Percentiles rank a stretch among this genome's conserved stretches.
phyloP scores from a whole-genome alignment of 53 echinoderm and acorn worm genomes.

The Arbacia lixula region DNA sequence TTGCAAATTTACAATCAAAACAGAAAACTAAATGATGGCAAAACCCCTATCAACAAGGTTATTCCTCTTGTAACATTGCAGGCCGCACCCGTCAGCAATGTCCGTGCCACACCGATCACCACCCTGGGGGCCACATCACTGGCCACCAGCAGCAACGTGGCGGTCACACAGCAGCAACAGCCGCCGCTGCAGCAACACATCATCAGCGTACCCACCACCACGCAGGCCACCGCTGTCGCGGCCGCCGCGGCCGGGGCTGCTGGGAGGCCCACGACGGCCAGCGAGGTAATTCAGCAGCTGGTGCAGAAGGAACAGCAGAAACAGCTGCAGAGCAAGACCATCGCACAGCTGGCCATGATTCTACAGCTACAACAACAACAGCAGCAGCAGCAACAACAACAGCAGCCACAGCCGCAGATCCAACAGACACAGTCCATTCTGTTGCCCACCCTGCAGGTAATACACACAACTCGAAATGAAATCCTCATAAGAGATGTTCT shows the following conservation, averaged over 20 bases:
- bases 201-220: not conserved
- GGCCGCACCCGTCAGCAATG: slow-evolving; percentile 30
- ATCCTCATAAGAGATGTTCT: too few relatives aligned
- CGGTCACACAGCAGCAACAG: not conserved
- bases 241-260: too few relatives aligned
- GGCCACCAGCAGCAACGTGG: slow-evolving; percentile 1
- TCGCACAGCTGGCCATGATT: slow-evolving; percentile 58
- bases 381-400: slow-evolving; percentile 71
- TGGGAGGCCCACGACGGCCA: slow-evolving; percentile 30
- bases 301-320: slow-evolving; percentile 55
- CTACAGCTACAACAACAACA: slow-evolving; percentile 71
- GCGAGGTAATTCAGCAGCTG: slow-evolving; percentile 50
- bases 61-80: too few relatives aligned
- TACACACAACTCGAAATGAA: too few relatives aligned
- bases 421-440: slow-evolving; percentile 64
- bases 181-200: not conserved
- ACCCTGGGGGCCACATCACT: not conserved
- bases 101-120: not conserved
- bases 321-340: slow-evolving; percentile 37
- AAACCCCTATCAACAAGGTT: too few relatives aligned
- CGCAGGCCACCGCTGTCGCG: not conserved
- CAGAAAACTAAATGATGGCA: too few relatives aligned
- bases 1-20: too few relatives aligned
- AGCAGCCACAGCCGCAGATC: slow-evolving; percentile 62
- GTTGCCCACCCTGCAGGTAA: slow-evolving; percentile 57